Evolutionary conservation across 2,113 vertebrate genomes (phyloP), one percentile per base, ranked within the genome.

Genomic region (Chloebia gouldiae): DNA sequence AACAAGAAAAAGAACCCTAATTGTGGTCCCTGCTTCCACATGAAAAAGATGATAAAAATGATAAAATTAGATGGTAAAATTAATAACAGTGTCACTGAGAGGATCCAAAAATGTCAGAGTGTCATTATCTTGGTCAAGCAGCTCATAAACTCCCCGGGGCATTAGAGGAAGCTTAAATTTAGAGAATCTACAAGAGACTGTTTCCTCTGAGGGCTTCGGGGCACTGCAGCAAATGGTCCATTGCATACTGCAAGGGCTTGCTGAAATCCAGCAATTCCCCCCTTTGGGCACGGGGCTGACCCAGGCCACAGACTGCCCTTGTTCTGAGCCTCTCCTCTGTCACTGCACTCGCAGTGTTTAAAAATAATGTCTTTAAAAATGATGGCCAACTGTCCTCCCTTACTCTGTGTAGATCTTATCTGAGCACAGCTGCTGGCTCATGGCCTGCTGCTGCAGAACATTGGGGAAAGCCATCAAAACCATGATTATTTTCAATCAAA

Each of bases 51-150:
- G 7, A 66, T 70, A 83, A 90, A 94, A 90, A 85, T 69, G 31
- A 72, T 77, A 93, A 88, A 85, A 90, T 88, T 93, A 80, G 69
- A 61, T 63, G 27, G 70, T 66, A 54, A 94, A 88, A 92, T 92
- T 92, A 93, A 86, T 83, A 92, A 88, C 65, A 35, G 86, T 51
- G 68, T 86, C 80, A 94, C 54, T 2, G 39, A 63, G 68, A 88
- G 84, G 54, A 86, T 80, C 59, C 76, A 83, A 86, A 96, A 95
- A 70, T 73, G 82, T 88, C 79, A 39, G 30, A 77, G 40, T 39
- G 33, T 53, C 82, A 88, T 92, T 90, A 77, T 80, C 88, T 90
- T 93, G 92, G 96, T 95, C 92, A 96, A 90, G 86, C 59, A 70
- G 88, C 92, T 81, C 88, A 44, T 59, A 70, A 90, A 59, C 47